phyloP scores from a whole-genome alignment of 2,888 invertebrate species.

The Merodon equestris region DNA sequence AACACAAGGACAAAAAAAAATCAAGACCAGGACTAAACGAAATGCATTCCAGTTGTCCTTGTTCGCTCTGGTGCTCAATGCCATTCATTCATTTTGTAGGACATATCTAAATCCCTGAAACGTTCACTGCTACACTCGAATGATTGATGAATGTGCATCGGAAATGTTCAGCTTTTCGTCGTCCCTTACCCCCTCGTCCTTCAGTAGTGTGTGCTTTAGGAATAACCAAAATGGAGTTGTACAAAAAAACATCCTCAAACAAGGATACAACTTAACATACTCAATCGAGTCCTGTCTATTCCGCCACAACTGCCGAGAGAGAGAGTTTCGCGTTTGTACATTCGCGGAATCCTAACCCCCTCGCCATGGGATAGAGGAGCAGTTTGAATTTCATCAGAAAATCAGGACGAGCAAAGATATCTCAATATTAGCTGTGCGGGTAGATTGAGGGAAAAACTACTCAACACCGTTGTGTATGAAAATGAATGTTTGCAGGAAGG shows the following conservation, averaged over 20 bases:
- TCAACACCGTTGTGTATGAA: conserved; percentile 4
- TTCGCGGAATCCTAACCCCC: conserved; percentile 43
- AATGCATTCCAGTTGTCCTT: conserved; percentile 41
- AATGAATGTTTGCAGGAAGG: conserved; percentile 35
- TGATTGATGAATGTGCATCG: conserved; percentile 67
- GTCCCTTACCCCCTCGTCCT: neutral
- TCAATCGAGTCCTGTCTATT: neutral
- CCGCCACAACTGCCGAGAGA: no score
- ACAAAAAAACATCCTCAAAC: conserved; percentile 23
- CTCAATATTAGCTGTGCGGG: conserved; percentile 45
- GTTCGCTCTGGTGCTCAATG: conserved; percentile 19
- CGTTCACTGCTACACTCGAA: conserved; percentile 58
- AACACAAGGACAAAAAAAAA: neutral
- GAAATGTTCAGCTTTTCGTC: conserved; percentile 37
- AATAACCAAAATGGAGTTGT: no score
- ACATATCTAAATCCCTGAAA: conserved; percentile 66
- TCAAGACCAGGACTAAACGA: conserved; percentile 29
- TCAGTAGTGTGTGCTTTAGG: neutral
- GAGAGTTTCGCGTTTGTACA: neutral
- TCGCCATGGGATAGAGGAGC: conserved; percentile 1
- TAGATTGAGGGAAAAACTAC: conserved; percentile 5
- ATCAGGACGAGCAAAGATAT: conserved; percentile 42
- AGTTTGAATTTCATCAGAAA: conserved; percentile 50
- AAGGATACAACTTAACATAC: neutral
- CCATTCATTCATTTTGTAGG: conserved; percentile 58